A percentile compares a stretch with the other conserved stretches of the same genome.
These are phyloP conservation scores for Eupithecia insigniata DNA, from an alignment of 2,888 invertebrate species.

Conservation along the genomic window DNA sequence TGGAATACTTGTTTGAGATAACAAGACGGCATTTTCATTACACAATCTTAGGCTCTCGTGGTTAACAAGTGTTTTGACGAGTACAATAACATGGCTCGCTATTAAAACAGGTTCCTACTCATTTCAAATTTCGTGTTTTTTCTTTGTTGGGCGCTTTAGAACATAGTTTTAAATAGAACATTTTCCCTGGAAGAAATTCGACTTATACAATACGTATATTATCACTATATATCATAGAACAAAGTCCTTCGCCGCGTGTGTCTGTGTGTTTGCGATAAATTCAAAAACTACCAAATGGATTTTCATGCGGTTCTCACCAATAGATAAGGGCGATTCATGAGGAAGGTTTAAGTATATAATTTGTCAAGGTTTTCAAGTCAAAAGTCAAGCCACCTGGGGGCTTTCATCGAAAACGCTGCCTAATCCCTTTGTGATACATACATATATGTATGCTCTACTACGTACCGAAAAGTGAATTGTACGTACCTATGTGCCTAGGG, in stretches of 20 bases:
- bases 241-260: too few species aligned
- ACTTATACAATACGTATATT: not conserved
- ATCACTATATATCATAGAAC: too few species aligned
- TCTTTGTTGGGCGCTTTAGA: not conserved
- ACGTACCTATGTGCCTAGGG: not conserved
- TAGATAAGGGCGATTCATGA: too few species aligned
- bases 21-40: conserved; percentile 25
- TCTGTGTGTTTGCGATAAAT: too few species aligned
- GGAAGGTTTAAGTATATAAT: too few species aligned
- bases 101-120: not conserved
- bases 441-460: too few species aligned
- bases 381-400: too few species aligned
- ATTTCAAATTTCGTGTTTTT: not conserved
- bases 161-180: not conserved
- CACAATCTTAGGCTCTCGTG: conserved; percentile 8
- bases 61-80: conserved; percentile 7
- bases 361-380: too few species aligned
- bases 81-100: not conserved
- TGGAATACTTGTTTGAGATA: conserved; percentile 23
- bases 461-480: not conserved
- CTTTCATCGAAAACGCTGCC: too few species aligned
- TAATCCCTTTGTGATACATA: too few species aligned
- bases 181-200: not conserved
- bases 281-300: too few species aligned
- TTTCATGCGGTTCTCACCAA: too few species aligned